phyloP scores from a whole-genome alignment of 2,888 invertebrate genomes.

The Pristionchus entomophagus region DNA sequence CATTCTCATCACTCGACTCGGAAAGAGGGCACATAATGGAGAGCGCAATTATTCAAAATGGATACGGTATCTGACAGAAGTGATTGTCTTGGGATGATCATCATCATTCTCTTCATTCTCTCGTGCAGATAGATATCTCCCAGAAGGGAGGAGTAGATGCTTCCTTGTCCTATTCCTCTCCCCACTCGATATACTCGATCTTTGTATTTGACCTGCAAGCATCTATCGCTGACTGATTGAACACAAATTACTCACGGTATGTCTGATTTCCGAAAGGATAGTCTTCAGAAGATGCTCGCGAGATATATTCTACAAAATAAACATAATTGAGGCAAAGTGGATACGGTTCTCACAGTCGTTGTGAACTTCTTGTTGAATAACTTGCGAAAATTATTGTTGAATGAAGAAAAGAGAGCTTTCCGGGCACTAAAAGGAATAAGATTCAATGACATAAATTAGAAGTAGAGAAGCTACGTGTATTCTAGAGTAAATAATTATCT shows the following conservation, averaged over 20 bases:
- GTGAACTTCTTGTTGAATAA: not conserved
- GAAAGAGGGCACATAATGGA: not conserved
- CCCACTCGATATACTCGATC: not conserved
- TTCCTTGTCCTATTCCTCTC: not conserved
- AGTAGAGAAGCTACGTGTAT: no score
- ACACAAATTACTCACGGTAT: not conserved
- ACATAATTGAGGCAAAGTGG: no score
- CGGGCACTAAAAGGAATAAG: not conserved
- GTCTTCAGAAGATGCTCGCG: not conserved
- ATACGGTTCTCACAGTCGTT: slow-evolving; percentile 77
- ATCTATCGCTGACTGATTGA: not conserved
- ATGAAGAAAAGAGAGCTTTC: not conserved
- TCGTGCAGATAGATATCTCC: not conserved
- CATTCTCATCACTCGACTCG: no score
- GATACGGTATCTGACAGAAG: not conserved
- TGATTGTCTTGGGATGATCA: not conserved
- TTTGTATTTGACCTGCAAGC: not conserved
- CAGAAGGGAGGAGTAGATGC: not conserved
- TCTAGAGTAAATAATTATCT: no score
- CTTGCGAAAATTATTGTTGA: not conserved
- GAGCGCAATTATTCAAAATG: not conserved
- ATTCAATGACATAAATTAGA: no score
- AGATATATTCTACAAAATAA: not conserved
- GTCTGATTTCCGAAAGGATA: not conserved
- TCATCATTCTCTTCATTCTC: not conserved